Evolutionary conservation across 2,113 vertebrate genomes (phyloP), one percentile per base, ranked within the genome.

Genomic region (Peromyscus leucopus): DNA sequence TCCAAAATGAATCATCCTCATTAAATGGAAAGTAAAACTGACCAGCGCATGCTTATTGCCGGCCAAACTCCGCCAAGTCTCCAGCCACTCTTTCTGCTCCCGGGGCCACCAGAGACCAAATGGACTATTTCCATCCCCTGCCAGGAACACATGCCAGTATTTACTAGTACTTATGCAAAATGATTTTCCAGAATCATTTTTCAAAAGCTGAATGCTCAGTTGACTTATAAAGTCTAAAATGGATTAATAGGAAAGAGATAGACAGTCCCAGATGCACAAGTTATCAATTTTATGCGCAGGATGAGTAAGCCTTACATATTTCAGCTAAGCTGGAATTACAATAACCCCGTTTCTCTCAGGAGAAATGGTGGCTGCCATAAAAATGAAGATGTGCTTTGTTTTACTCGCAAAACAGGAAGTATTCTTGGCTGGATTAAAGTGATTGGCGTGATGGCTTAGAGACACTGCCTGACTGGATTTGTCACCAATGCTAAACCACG

Each of bases 151-250:
- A 96, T 1, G 80, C 98, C 98, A 98, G 97, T 98, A 97, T 98
- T 99, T 98, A 98, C 98, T 97, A 98, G 98, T 98, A 98, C 97
- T 98, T 98, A 98, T 97, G 98, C 97, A 99, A 98, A 98, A 98
- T 98, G 97, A 98, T 98, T 98, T 99, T 98, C 97, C 98, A 98
- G 98, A 98, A 98, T 98, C 96, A 97, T 97, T 98, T 98, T 98
- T 98, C 98, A 98, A 99, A 98, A 95, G 91, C 97, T 95, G 97
- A 99, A 98, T 98, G 98, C 98, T 98, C 98, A 95, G 97, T 89
- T 98, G 98, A 98, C 98, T 98, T 98, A 98, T 94, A 98, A 98
- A 98, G 96, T 96, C 97, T 96, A 97, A 98, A 98, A 98, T 97
- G 97, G 97, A 98, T 98, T 98, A 98, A 98, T 98, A 98, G 97